Percentiles rank a stretch among this genome's conserved stretches.
Conservation (phyloP, 1,140 invertebrate genomes). For the Aporrectodea caliginosa region DNA sequence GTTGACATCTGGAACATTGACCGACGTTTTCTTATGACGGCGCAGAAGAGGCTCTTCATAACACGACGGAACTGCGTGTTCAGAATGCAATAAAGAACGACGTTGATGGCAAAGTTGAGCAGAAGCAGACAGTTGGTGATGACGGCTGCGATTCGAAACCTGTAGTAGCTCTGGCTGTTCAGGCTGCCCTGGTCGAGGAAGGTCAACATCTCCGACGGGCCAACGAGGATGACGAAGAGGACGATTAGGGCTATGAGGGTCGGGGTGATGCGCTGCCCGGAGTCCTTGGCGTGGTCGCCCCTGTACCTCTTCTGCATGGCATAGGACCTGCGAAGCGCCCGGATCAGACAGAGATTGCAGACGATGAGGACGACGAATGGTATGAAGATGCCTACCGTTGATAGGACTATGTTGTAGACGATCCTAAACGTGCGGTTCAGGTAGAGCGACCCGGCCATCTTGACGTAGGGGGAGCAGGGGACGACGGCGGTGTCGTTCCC, state of each 20-base stretch:
- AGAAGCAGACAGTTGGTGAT: slow-evolving; percentile 49
- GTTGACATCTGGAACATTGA: too few relatives aligned
- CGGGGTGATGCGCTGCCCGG: slow-evolving; percentile 48
- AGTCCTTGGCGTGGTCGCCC: slow-evolving; percentile 13
- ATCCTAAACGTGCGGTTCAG: slow-evolving; percentile 12
- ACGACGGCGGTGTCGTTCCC: too few relatives aligned
- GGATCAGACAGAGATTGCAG: slow-evolving; percentile 49
- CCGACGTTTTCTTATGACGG: too few relatives aligned
- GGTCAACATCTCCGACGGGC: slow-evolving; percentile 47
- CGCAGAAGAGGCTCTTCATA: slow-evolving; percentile 21
- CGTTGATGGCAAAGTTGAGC: slow-evolving; percentile 50
- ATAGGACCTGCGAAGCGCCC: slow-evolving; percentile 32
- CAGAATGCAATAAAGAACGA: slow-evolving; percentile 51
- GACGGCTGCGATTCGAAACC: neutral
- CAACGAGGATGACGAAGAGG: slow-evolving; percentile 50
- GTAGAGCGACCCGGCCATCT: neutral
- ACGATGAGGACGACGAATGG: slow-evolving; percentile 46
- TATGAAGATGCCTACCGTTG: slow-evolving; percentile 46
- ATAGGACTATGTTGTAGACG: slow-evolving; percentile 44
- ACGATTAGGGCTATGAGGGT: slow-evolving; percentile 52
- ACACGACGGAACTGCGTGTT: slow-evolving; percentile 51
- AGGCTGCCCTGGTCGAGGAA: slow-evolving; percentile 4
- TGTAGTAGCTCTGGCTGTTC: neutral
- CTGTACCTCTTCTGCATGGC: slow-evolving; percentile 27
- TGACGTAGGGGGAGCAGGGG: neutral